Evolutionary conservation across 2,113 vertebrate genomes (phyloP), one percentile per base, ranked within the genome.

Genomic region (Nematolebias whitei): DNA sequence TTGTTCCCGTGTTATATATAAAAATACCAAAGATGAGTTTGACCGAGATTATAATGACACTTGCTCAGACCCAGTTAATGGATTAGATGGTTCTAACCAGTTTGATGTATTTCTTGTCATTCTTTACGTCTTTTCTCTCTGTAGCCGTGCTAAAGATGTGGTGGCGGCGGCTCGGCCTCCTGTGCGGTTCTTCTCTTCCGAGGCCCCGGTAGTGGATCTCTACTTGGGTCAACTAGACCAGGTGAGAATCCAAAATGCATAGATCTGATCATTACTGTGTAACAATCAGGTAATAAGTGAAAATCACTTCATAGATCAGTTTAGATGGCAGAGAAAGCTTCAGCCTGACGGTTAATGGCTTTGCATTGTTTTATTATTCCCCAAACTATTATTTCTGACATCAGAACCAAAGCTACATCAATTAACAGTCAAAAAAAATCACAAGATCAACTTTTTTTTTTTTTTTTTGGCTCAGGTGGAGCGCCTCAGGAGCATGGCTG

Each of bases 161-260:
- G 96, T 96, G 22, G 93, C 94, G 75, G 85, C 94, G 54, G 94
- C 98, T 0, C 95, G 92, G 49, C 91, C 94, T 14, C 96, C 98
- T 0, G 91, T 93, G 74, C 94, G 89, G 44, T 99, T 99, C 87
- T 97, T 99, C 91, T 91, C 96, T 29, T 13, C 88, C 0, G 93
- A 91, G 0, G 95, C 94, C 45, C 91, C 93, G 0, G 93, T 99
- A 15, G 88, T 95, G 68, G 98, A 99, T 88, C 93, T 99, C 12
- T 99, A 95, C 71, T 89, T 95, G 79, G 98, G 98, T 12, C 96
- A 99, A 55, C 61, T 98, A 20, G 96, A 99, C 66, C 93, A 94
- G 88, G 89, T 89, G 70, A 84, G 76, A 61, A n/a, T 38, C 60
- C 56, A 26, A 13, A 24, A 66, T 43, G 14, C 0, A 51, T 19